Percentiles rank a stretch among this genome's conserved stretches.
Conservation (phyloP, 1,140 invertebrate species). For the Popillia japonica region DNA sequence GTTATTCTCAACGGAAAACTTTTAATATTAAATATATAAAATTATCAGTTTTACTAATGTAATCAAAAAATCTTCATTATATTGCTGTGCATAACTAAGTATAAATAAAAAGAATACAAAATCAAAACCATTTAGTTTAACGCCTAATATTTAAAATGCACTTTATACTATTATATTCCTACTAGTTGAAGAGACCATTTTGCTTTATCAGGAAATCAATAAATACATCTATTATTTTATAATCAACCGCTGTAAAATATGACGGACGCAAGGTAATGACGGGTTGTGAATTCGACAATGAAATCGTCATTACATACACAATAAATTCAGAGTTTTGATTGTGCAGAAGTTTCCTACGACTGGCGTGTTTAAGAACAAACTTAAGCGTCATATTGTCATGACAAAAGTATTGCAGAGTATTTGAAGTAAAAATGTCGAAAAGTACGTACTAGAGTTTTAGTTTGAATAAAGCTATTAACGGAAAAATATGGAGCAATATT, state of each 20-base stretch:
- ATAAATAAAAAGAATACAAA: too few relatives aligned
- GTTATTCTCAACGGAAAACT: background rate
- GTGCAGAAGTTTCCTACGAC: background rate
- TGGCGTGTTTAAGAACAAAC: background rate
- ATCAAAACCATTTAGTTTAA: too few relatives aligned
- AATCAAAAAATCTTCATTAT: too few relatives aligned
- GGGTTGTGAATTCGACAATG: background rate
- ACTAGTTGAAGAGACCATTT: too few relatives aligned
- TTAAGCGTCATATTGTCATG: conserved; percentile 20
- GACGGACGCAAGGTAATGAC: background rate
- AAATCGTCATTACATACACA: conserved; percentile 16
- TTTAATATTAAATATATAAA: conserved; percentile 8
- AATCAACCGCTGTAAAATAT: conserved; percentile 5
- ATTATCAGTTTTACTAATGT: too few relatives aligned
- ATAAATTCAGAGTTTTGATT: conserved; percentile 16
- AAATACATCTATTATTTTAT: conserved; percentile 17
- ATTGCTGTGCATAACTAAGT: too few relatives aligned
- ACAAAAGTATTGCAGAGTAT: conserved; percentile 19
- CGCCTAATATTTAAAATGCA: too few relatives aligned
- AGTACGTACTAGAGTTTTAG: too few relatives aligned
- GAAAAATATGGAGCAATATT: too few relatives aligned
- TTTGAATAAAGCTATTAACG: too few relatives aligned
- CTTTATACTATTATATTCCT: too few relatives aligned
- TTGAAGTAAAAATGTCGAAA: background rate
- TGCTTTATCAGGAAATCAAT: conserved; percentile 4